Base-by-base conservation (phyloP, 2,113 vertebrate species). In the Pollachius pollachius region DNA sequence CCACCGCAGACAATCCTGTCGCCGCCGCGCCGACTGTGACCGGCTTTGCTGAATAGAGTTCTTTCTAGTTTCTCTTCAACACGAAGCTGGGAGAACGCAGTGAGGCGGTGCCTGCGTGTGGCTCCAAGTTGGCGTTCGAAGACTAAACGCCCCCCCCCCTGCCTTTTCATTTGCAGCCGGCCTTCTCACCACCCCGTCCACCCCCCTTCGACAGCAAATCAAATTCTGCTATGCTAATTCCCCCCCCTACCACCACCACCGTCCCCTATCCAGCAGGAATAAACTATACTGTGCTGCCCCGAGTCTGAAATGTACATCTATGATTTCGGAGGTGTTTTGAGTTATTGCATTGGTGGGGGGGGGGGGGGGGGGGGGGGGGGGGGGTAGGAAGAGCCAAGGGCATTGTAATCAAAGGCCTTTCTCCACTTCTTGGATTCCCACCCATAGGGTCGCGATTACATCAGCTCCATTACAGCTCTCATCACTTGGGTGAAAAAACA, bases 401-500 rank as follows among this genome's bases (percentile, higher is more conserved):
- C 79, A 34, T 80, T 87, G 77, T 76, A 87, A 88, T 87, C 84
- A 85, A 81, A 85, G 77, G 74, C n/a, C n/a, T 74, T 72, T 83
- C 85, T 80, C 78, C 72, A 48, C 9, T 67, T 79, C 77, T 68
- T 72, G 74, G 76, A 79, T 79, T 83, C 82, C 74, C 76, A 74
- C 79, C 85, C 78, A 77, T 74, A 66, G 80, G 81, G 65, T 75
- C 68, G 56, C 52, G 73, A 72, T 90, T 87, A 88, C 85, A 89
- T 89, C 86, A 88, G 81, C 72, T 75, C 78, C 86, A 88, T 89
- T 85, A 86, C 84, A 84, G 65, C 85, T 76, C 78, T 86, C 88
- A 87, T 90, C 87, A 85, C 82, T 84, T 81, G 70, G 73, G 71
- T 80, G 77, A 83, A 79, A 72, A n/a, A 57, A 48, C 41, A 8